phyloP scores from a whole-genome alignment of 2,888 invertebrate species.

The Disparrhopalites patrizii region DNA sequence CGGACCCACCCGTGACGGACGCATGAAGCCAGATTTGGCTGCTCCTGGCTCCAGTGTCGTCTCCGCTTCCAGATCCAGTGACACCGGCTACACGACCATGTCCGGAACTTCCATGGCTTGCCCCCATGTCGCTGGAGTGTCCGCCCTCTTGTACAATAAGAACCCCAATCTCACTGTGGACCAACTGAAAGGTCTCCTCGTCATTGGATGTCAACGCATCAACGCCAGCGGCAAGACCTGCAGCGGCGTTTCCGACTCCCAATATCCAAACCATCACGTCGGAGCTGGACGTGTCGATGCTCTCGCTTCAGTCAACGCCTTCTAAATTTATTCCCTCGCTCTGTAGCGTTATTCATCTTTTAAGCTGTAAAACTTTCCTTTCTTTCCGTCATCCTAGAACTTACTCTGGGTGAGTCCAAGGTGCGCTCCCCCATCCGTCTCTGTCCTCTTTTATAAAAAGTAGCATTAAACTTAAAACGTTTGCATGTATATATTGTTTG shows the following conservation, averaged over 20 bases:
- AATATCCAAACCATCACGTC: conserved; percentile 2
- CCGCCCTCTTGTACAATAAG: neutral
- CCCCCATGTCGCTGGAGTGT: conserved; percentile 14
- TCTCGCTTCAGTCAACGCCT: no score
- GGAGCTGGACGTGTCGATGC: conserved; percentile 1
- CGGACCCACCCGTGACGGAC: conserved; percentile 1
- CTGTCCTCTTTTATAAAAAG: no score
- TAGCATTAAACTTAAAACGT: no score
- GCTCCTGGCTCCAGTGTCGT: neutral
- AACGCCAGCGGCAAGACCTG: conserved; percentile 7
- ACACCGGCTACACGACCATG: neutral
- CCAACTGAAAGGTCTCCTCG: neutral
- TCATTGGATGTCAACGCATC: neutral
- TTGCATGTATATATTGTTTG: no score
- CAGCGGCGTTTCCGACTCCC: neutral
- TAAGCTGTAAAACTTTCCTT: no score
- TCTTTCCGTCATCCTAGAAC: no score
- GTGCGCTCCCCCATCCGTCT: no score
- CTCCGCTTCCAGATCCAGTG: neutral
- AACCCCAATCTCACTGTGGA: neutral
- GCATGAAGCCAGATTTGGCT: conserved; percentile 18
- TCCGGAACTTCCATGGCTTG: conserved; percentile 22
- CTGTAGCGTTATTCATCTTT: no score
- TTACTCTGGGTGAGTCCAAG: no score
- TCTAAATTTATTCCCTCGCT: no score